phyloP scores from a whole-genome alignment of 2,113 vertebrate species.

The Polyodon spathula region DNA sequence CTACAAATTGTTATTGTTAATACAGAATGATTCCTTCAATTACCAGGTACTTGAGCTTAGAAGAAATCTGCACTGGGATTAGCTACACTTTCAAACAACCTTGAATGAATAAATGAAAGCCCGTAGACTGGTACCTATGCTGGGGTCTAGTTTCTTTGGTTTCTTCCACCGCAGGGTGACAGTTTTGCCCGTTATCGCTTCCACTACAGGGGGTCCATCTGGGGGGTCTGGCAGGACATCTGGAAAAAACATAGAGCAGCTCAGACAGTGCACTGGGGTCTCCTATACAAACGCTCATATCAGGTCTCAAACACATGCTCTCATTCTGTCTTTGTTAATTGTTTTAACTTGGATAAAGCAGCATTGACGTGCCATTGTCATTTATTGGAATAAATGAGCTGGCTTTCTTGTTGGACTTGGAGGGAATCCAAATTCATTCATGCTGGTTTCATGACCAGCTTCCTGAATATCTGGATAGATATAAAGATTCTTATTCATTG shows the following conservation, averaged over 20 bases:
- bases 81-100: too few species aligned
- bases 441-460: too few species aligned
- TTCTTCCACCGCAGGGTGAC: slow-evolving; percentile 82
- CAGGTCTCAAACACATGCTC: background rate
- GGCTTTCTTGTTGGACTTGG: background rate
- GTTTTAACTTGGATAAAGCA: too few species aligned
- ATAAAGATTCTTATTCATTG: too few species aligned
- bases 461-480: too few species aligned
- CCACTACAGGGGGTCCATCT: slow-evolving; percentile 71
- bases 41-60: too few species aligned
- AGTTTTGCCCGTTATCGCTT: slow-evolving; percentile 76
- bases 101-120: background rate
- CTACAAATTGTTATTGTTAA: too few species aligned
- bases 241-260: slow-evolving; percentile 35
- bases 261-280: background rate
- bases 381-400: too few species aligned
- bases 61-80: too few species aligned
- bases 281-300: background rate
- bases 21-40: too few species aligned
- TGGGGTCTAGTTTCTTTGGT: slow-evolving; percentile 79
- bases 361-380: too few species aligned
- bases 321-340: too few species aligned
- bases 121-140: slow-evolving; percentile 64
- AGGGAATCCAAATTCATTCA: background rate
- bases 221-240: slow-evolving; percentile 90